Conservation (phyloP, 2,113 vertebrate species). For the Crotalus viridis region DNA sequence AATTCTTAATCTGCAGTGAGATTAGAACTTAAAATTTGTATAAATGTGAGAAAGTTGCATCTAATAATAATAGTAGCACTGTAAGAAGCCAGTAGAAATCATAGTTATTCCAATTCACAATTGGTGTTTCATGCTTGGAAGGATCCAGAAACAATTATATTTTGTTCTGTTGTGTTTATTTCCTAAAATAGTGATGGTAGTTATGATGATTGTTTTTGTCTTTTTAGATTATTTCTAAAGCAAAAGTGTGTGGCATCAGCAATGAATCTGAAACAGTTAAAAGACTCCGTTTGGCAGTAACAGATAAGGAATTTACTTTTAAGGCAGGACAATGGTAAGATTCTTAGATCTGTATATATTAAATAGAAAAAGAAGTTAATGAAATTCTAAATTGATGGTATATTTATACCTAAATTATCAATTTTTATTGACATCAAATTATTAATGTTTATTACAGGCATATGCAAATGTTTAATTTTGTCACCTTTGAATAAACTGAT, state of each 20-base stretch:
- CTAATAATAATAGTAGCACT: no score
- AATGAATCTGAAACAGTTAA: constrained; percentile 81
- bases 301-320: constrained; percentile 83
- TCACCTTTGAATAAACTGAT: not conserved
- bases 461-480: not conserved
- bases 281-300: constrained; percentile 77
- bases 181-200: not conserved
- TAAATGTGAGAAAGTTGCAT: not conserved
- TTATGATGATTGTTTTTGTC: not conserved
- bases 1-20: not conserved
- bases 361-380: not conserved
- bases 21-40: not conserved
- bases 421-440: not conserved
- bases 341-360: constrained; percentile 5
- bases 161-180: not conserved
- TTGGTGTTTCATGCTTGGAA: not conserved
- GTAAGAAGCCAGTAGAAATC: not conserved
- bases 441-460: fast-evolving
- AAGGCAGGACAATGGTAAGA: constrained; percentile 94
- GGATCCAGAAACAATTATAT: fast-evolving
- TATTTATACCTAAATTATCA: not conserved
- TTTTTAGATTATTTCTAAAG: constrained; percentile 77
- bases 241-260: constrained; percentile 80
- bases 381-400: not conserved
- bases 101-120: not conserved